Conservation (phyloP, 2,113 vertebrate genomes). For the Genyomyrus donnyi region DNA sequence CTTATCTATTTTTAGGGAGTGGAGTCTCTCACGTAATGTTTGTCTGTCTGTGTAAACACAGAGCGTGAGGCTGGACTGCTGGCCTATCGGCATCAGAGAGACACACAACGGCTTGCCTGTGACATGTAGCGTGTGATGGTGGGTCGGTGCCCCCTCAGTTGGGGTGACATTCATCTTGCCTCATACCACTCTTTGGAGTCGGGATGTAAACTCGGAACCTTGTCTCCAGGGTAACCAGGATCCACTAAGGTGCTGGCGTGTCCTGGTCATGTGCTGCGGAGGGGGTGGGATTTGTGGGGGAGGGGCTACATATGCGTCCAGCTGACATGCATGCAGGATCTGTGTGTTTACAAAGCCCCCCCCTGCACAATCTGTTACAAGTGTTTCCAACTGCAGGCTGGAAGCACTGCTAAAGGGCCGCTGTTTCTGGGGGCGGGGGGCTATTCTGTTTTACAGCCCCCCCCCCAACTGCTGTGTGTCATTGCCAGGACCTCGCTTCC, state of each 20-base stretch:
- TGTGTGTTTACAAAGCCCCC: slow-evolving; percentile 14
- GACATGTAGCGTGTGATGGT: not conserved
- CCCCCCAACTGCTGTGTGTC: not conserved
- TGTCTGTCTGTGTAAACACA: not conserved
- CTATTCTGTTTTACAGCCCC: not conserved
- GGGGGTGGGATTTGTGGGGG: not conserved
- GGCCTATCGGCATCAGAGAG: not conserved
- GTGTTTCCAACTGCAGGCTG: slow-evolving; percentile 17
- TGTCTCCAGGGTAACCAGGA: not conserved
- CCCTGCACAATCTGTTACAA: not conserved
- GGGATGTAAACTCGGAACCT: not conserved
- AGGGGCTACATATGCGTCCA: not conserved
- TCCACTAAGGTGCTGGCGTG: not conserved
- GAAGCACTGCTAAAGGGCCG: not conserved
- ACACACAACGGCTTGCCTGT: not conserved
- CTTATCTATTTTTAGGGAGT: not conserved
- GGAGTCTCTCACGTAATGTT: not conserved
- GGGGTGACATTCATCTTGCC: not conserved
- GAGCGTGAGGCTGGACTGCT: not conserved
- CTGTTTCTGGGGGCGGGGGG: not conserved
- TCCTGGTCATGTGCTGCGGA: not conserved
- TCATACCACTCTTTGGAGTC: not conserved
- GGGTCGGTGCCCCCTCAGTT: not conserved
- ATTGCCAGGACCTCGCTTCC: not conserved
- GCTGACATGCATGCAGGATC: not conserved